A percentile compares a stretch with the other conserved stretches of the same genome.
phyloP scores from a whole-genome alignment of 1,140 invertebrate species.

The Bombus difficillimus region DNA sequence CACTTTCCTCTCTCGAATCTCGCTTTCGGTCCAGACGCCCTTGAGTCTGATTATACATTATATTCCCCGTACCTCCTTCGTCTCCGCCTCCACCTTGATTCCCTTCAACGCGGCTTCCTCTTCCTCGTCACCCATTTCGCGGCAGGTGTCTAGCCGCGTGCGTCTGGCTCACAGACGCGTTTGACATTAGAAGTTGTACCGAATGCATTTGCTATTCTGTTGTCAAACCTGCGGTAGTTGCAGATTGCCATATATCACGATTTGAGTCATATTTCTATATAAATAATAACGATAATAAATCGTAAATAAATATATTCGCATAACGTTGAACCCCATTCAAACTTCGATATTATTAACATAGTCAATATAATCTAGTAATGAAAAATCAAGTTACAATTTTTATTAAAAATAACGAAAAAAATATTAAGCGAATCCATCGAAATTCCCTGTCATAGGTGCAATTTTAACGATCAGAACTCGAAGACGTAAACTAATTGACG shows the following conservation, averaged over 20 bases:
- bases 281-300: too few species aligned
- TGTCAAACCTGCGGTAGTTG: not conserved
- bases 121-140: slow-evolving; percentile 58
- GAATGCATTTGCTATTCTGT: not conserved
- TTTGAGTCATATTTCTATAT: too few species aligned
- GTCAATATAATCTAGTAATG: too few species aligned
- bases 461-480: too few species aligned
- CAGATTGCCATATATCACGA: not conserved
- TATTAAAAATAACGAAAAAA: too few species aligned
- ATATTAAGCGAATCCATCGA: too few species aligned
- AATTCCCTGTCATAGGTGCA: too few species aligned
- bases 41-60: slow-evolving; percentile 80
- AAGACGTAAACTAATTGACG: too few species aligned
- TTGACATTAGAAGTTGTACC: not conserved
- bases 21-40: slow-evolving; percentile 78
- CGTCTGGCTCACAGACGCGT: slow-evolving; percentile 19
- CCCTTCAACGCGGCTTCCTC: slow-evolving; percentile 54
- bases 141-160: slow-evolving; percentile 53
- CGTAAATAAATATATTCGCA: too few species aligned
- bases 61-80: slow-evolving; percentile 56
- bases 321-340: too few species aligned
- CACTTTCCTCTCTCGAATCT: slow-evolving; percentile 73
- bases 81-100: slow-evolving; percentile 20
- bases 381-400: too few species aligned
- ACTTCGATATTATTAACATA: too few species aligned